These are phyloP conservation scores for Copidosoma floridanum DNA, from an alignment of 1,140 invertebrate species.

Conservation along the genomic window DNA sequence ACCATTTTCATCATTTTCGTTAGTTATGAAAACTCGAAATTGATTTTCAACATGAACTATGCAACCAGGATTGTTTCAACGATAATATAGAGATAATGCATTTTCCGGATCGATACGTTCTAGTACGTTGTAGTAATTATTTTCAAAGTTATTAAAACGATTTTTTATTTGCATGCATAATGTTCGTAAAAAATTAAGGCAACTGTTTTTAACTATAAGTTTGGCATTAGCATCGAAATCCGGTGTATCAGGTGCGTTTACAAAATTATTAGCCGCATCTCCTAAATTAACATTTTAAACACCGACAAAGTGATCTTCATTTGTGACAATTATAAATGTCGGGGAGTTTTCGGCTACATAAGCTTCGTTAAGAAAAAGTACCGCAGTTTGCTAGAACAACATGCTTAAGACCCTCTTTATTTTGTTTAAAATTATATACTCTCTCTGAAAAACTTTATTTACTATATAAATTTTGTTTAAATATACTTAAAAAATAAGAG, in stretches of 20 bases:
- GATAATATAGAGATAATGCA: not conserved
- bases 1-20: not conserved
- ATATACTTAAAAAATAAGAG: slow-evolving; percentile 13
- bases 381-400: not conserved
- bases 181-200: not conserved
- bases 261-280: not conserved
- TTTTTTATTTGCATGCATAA: not conserved
- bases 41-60: not conserved
- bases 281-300: slow-evolving; percentile 9
- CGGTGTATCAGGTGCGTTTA: slow-evolving; percentile 1
- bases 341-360: slow-evolving; percentile 11
- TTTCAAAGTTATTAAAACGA: not conserved
- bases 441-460: slow-evolving; percentile 26
- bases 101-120: not conserved
- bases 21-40: not conserved
- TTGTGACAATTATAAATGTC: not conserved
- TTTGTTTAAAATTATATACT: not conserved
- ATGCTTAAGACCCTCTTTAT: slow-evolving; percentile 7
- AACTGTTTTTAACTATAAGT: not conserved
- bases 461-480: slow-evolving; percentile 20
- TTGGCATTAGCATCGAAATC: not conserved
- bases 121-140: not conserved
- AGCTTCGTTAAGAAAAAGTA: not conserved
- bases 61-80: not conserved
- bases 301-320: not conserved